Conservation (phyloP, 30 jellyfish, hydroid and myxozoan species). For the Haliclystus octoradiatus region DNA sequence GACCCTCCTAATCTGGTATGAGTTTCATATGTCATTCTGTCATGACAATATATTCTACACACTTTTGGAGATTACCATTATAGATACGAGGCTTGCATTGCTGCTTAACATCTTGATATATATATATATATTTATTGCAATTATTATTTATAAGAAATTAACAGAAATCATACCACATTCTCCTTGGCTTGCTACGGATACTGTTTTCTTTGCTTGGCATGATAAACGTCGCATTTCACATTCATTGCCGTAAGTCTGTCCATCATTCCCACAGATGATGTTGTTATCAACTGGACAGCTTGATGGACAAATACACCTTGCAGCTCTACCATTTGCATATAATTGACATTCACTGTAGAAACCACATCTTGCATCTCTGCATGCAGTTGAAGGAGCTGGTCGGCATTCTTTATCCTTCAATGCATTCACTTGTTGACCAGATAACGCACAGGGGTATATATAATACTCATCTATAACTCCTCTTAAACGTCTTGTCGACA, state of each 20-base stretch:
- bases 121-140: too few relatives aligned
- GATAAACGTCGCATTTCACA: slow-evolving; percentile 52
- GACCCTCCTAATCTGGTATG: too few relatives aligned
- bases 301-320: slow-evolving; percentile 84
- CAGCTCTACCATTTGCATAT: slow-evolving; percentile 20
- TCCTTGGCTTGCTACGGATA: slow-evolving; percentile 65
- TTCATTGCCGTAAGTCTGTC: slow-evolving; percentile 70
- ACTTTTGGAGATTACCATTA: too few relatives aligned
- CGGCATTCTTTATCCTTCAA: slow-evolving; percentile 54
- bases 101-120: too few relatives aligned
- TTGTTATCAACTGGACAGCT: slow-evolving; percentile 33
- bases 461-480: slow-evolving; percentile 81
- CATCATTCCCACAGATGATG: slow-evolving; percentile 86
- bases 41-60: too few relatives aligned
- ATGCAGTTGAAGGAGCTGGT: slow-evolving; percentile 75
- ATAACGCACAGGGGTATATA: slow-evolving; percentile 74
- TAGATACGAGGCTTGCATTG: too few relatives aligned
- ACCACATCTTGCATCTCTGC: slow-evolving; percentile 58
- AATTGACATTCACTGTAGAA: slow-evolving; percentile 66
- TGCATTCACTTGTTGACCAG: slow-evolving; percentile 34
- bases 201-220: slow-evolving; percentile 53
- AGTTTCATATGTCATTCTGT: too few relatives aligned
- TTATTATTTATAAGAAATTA: too few relatives aligned
- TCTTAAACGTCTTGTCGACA: slow-evolving; percentile 50
- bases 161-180: slow-evolving; percentile 64